Conservation (phyloP, 2,888 invertebrate genomes). For the Clepsis dumicolana region DNA sequence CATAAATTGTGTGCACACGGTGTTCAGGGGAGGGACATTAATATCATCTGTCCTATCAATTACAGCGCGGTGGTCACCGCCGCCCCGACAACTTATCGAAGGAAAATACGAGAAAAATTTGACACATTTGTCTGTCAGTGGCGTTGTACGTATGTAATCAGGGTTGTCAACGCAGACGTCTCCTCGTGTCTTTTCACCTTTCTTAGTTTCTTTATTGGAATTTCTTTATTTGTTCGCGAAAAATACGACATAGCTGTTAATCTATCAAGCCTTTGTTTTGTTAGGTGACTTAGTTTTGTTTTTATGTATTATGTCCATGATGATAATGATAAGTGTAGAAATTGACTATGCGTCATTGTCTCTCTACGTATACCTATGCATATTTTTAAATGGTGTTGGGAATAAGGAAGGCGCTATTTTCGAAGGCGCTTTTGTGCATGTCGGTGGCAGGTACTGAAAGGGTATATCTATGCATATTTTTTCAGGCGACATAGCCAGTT, state of each 20-base stretch:
- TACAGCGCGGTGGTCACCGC: conserved; percentile 71
- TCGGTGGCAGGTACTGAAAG: no score
- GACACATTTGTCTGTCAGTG: conserved; percentile 49
- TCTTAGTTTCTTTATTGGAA: conserved; percentile 2
- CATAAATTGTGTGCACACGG: conserved; percentile 77
- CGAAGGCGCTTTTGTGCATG: no score
- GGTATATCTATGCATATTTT: no score
- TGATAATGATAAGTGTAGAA: no score
- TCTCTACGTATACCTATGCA: no score
- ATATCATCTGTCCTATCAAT: conserved; percentile 81
- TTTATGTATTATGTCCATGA: no score
- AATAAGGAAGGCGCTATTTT: no score
- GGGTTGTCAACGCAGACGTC: conserved; percentile 31
- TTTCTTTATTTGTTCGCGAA: conserved; percentile 19
- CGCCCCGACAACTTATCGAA: conserved; percentile 67
- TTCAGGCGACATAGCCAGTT: no score
- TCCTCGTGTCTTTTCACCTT: conserved; percentile 11
- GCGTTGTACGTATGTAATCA: conserved; percentile 28
- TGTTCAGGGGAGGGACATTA: conserved; percentile 69
- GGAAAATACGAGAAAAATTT: conserved; percentile 73
- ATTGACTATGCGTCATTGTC: no score
- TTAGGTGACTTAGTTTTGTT: neutral
- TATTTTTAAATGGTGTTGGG: no score
- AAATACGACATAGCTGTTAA: neutral
- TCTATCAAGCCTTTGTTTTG: neutral